Evolutionary conservation across 2,888 invertebrate species (phyloP).

Genomic region (Aproaerema taeniolella): DNA sequence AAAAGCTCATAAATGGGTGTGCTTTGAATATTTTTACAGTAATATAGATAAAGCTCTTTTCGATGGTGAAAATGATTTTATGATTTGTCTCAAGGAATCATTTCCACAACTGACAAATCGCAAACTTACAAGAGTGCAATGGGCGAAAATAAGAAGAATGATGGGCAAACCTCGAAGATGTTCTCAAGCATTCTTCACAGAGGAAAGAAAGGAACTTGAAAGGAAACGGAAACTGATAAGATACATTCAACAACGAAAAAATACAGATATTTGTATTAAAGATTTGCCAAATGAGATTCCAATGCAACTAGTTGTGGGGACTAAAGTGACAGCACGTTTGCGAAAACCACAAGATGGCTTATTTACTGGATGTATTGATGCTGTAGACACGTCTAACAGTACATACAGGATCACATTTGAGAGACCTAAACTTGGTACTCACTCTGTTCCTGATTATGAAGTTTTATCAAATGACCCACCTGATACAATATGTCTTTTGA

Average conservation of each 20-base stretch:
- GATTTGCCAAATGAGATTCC: slow-evolving; percentile 97
- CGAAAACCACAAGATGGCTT: slow-evolving; percentile 96
- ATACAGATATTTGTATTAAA: slow-evolving; percentile 86
- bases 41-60: slow-evolving; percentile 97
- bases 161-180: slow-evolving; percentile 98
- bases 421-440: slow-evolving; percentile 92
- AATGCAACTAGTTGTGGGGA: slow-evolving; percentile 94
- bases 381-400: slow-evolving; percentile 95
- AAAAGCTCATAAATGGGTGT: slow-evolving; percentile 99
- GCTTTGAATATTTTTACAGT: slow-evolving; percentile 99
- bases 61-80: slow-evolving; percentile 97
- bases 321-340: slow-evolving; percentile 93
- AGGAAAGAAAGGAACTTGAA: slow-evolving; percentile 94
- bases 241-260: slow-evolving; percentile 93
- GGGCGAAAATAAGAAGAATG: slow-evolving; percentile 95
- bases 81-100: slow-evolving; percentile 93
- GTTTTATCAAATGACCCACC: slow-evolving; percentile 95
- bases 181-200: slow-evolving; percentile 96
- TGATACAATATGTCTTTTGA: slow-evolving; percentile 91
- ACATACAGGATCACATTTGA: slow-evolving; percentile 97
- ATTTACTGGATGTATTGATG: slow-evolving; percentile 95
- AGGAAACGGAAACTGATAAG: slow-evolving; percentile 94
- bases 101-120: slow-evolving; percentile 94
- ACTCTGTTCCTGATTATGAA: slow-evolving; percentile 97
- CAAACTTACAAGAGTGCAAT: slow-evolving; percentile 91